A percentile compares a stretch with the other conserved stretches of the same genome.
Conservation (phyloP, 1,140 invertebrate genomes). For the Hylaeus volcanicus region DNA sequence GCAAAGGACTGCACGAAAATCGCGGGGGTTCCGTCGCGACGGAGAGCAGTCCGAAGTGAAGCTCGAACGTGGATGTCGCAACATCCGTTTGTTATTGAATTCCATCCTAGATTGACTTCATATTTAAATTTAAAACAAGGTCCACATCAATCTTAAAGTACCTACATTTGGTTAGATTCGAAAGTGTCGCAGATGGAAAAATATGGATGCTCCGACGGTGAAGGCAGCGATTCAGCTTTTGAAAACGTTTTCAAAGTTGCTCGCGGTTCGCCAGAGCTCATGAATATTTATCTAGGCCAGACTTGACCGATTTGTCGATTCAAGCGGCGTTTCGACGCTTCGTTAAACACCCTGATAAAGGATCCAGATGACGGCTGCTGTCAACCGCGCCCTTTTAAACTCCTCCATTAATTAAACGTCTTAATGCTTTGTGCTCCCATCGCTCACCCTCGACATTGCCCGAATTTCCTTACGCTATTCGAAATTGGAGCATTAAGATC, state of each 20-base stretch:
- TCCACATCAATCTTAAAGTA: no score
- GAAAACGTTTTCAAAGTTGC: background rate
- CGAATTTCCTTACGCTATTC: background rate
- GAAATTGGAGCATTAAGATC: background rate
- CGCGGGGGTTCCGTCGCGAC: no score
- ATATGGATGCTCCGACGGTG: no score
- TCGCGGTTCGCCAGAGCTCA: slow-evolving; percentile 10
- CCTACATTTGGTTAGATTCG: no score
- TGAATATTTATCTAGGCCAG: slow-evolving; percentile 64
- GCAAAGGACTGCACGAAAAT: no score
- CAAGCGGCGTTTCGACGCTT: slow-evolving; percentile 55
- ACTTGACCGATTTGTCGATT: slow-evolving; percentile 42
- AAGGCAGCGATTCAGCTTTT: no score
- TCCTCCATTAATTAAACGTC: slow-evolving; percentile 48
- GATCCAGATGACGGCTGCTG: background rate
- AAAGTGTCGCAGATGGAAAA: no score
- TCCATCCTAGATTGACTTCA: no score
- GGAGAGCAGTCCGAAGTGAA: no score
- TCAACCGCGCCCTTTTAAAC: slow-evolving; percentile 45
- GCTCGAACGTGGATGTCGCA: no score
- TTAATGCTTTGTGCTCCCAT: background rate
- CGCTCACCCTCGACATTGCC: background rate
- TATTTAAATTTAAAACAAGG: no score
- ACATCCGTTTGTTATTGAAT: no score
- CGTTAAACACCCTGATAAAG: slow-evolving; percentile 56